phyloP scores from a whole-genome alignment of 2,113 vertebrate genomes.

The Cromileptes altivelis region DNA sequence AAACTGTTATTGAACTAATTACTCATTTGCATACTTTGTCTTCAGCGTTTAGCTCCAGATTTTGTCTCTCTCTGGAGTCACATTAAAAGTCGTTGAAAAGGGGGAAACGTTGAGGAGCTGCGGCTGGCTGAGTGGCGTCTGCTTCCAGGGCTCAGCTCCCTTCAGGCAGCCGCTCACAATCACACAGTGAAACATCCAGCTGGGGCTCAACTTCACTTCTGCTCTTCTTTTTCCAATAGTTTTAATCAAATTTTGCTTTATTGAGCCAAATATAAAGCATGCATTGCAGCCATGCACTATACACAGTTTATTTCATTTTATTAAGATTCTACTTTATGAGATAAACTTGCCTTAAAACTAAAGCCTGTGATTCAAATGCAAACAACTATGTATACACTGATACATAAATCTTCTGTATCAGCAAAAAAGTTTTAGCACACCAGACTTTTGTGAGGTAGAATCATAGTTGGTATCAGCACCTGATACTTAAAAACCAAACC shows the following conservation, averaged over 20 bases:
- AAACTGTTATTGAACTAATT: slow-evolving; percentile 74
- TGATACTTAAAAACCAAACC: too few relatives aligned
- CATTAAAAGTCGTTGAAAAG: slow-evolving; percentile 51
- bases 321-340: too few relatives aligned
- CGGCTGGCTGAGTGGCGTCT: slow-evolving; percentile 29
- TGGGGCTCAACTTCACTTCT: background rate
- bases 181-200: background rate
- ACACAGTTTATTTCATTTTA: background rate
- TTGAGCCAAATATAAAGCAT: background rate
- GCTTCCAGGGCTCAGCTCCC: slow-evolving; percentile 25
- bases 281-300: too few relatives aligned
- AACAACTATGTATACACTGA: too few relatives aligned
- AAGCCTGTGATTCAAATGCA: too few relatives aligned
- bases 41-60: slow-evolving; percentile 52
- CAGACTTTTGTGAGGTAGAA: too few relatives aligned
- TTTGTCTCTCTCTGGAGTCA: slow-evolving; percentile 55
- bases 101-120: background rate
- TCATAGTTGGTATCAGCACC: too few relatives aligned
- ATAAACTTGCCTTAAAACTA: too few relatives aligned
- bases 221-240: background rate
- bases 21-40: slow-evolving; percentile 77
- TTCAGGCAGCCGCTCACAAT: slow-evolving; percentile 5
- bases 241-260: background rate
- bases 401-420: too few relatives aligned
- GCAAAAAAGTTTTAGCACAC: too few relatives aligned